These are phyloP conservation scores for Camelus bactrianus DNA, from an alignment of 2,113 vertebrate species.

Conservation along the genomic window DNA sequence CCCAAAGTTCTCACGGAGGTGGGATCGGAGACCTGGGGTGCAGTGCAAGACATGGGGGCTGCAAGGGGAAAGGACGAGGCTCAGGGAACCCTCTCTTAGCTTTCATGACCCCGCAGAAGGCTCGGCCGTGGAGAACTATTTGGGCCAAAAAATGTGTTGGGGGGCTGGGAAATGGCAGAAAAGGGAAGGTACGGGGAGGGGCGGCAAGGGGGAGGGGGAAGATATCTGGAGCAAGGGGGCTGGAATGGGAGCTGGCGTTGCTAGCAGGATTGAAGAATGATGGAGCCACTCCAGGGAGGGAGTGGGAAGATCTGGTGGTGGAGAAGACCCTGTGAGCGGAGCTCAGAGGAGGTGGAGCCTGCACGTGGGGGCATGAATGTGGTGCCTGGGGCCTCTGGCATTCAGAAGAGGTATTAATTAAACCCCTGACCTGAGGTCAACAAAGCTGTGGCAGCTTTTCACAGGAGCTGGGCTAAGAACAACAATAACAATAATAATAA, in stretches of 20 bases:
- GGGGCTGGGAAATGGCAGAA: background rate
- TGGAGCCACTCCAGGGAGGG: background rate
- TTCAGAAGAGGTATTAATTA: slow-evolving; percentile 74
- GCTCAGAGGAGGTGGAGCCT: background rate
- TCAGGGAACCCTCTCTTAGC: background rate
- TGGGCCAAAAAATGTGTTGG: background rate
- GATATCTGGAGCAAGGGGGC: background rate
- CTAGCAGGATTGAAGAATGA: background rate
- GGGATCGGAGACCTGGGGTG: background rate
- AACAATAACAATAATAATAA: slow-evolving; percentile 79
- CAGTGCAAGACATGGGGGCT: background rate
- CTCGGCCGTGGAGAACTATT: background rate
- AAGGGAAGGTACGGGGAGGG: background rate
- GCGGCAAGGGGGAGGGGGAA: background rate
- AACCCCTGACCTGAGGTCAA: slow-evolving; percentile 71
- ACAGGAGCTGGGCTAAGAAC: slow-evolving; percentile 72
- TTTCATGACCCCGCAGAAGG: background rate
- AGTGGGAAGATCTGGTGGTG: background rate
- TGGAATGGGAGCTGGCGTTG: background rate
- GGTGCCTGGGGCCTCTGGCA: slow-evolving; percentile 54
- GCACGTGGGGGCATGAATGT: background rate
- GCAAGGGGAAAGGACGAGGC: background rate
- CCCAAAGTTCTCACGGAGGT: background rate
- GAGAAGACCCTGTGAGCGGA: background rate
- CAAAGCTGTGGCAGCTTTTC: slow-evolving; percentile 70